Conservation (phyloP, 2,888 invertebrate genomes). For the Melinaea menophilus region DNA sequence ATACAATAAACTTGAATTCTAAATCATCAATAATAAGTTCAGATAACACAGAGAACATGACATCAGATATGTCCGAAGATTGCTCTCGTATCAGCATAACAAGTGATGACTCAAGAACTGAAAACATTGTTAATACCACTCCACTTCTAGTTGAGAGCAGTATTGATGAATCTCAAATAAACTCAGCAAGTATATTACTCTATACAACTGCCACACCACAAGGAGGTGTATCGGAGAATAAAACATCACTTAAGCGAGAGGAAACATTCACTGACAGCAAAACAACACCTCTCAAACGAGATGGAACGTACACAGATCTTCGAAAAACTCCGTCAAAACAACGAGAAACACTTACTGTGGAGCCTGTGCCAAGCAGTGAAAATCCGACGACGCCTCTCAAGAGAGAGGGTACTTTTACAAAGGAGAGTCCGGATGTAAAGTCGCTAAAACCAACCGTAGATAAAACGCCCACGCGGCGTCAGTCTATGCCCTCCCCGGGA, state of each 20-base stretch:
- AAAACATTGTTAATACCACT: slow-evolving; percentile 56
- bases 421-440: slow-evolving; percentile 46
- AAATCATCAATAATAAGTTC: slow-evolving; percentile 46
- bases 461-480: slow-evolving; percentile 46
- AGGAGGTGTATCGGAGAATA: background rate
- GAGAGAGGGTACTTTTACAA: slow-evolving; percentile 67
- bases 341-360: slow-evolving; percentile 6
- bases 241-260: background rate
- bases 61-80: slow-evolving; percentile 47
- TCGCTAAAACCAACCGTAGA: slow-evolving; percentile 27
- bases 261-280: background rate
- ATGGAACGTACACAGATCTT: slow-evolving; percentile 15
- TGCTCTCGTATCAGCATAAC: slow-evolving; percentile 57
- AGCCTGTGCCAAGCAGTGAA: background rate
- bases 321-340: slow-evolving; percentile 11
- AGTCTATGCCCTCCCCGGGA: slow-evolving; percentile 55
- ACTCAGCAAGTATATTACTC: slow-evolving; percentile 1
- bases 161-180: slow-evolving; percentile 47
- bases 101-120: slow-evolving; percentile 56
- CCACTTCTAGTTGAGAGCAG: slow-evolving; percentile 64
- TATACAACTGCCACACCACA: slow-evolving; percentile 1
- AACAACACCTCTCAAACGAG: slow-evolving; percentile 11
- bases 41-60: slow-evolving; percentile 43
- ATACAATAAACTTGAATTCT: slow-evolving; percentile 1
- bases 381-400: slow-evolving; percentile 8